Percentiles rank a stretch among this genome's conserved stretches.
These are phyloP conservation scores for Punctoribates punctum DNA, from an alignment of 2,888 invertebrate species.

Conservation along the genomic window DNA sequence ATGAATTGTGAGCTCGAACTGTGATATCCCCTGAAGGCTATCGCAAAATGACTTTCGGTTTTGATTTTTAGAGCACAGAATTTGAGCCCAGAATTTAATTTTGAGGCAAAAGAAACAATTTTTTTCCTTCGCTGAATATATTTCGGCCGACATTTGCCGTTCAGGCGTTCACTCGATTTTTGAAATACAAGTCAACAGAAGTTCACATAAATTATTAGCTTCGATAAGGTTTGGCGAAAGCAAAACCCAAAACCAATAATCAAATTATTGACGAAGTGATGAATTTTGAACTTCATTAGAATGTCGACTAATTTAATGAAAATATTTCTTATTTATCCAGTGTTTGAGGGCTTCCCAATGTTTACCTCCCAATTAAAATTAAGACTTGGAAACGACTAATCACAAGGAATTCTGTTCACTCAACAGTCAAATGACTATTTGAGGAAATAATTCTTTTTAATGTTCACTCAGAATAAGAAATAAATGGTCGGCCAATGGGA, in stretches of 20 bases:
- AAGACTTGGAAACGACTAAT: not conserved
- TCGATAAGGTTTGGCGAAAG: not conserved
- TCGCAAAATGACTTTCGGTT: not conserved
- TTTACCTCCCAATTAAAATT: not conserved
- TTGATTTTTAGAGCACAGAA: not conserved
- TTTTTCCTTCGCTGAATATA: not conserved
- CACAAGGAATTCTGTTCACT: not conserved
- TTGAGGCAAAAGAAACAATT: conserved; percentile 3
- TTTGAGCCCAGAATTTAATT: conserved; percentile 9
- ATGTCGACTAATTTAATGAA: too few relatives aligned
- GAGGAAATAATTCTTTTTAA: not conserved
- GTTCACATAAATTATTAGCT: not conserved
- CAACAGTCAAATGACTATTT: not conserved
- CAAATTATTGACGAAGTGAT: too few relatives aligned
- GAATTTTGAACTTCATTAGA: too few relatives aligned
- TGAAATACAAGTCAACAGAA: not conserved
- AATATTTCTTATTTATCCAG: too few relatives aligned
- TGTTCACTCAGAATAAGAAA: not conserved
- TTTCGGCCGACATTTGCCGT: too few relatives aligned
- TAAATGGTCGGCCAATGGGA: conserved; percentile 10
- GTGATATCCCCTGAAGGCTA: conserved; percentile 15
- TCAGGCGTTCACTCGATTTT: not conserved
- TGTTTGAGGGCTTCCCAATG: too few relatives aligned
- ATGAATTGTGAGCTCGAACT: not conserved
- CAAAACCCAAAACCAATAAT: not conserved